Evolutionary conservation across 2,888 invertebrate genomes (phyloP).

Genomic region (Hydrotaea cyrtoneurina): DNA sequence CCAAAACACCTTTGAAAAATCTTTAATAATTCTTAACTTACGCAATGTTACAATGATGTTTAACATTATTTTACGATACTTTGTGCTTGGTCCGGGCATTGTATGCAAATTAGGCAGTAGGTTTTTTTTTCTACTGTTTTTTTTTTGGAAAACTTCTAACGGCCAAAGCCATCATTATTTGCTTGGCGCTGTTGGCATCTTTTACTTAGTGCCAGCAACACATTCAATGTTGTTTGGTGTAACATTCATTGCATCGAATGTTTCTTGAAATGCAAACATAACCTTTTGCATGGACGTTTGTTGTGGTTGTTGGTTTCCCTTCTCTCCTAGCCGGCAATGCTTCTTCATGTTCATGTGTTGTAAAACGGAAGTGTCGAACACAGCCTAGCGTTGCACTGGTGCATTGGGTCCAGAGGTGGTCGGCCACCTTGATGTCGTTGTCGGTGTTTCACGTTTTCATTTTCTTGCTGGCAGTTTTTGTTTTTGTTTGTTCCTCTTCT

Average conservation of each 20-base stretch:
- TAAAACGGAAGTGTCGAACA: conserved; percentile 61
- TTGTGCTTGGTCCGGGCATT: conserved; percentile 4
- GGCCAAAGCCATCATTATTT: conserved; percentile 62
- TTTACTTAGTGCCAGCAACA: background rate
- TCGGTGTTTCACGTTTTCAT: background rate
- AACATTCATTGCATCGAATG: background rate
- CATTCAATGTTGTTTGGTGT: conserved; percentile 24
- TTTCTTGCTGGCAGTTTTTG: conserved; percentile 35
- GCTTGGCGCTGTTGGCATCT: conserved; percentile 14
- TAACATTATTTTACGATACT: conserved; percentile 13
- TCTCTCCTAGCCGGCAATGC: background rate
- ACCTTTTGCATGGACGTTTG: conserved; percentile 66
- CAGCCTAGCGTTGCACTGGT: conserved; percentile 26
- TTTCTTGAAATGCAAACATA: conserved; percentile 43
- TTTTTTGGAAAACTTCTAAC: conserved; percentile 38
- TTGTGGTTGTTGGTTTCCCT: conserved; percentile 11
- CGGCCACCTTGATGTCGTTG: conserved; percentile 49
- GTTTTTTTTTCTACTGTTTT: conserved; percentile 48
- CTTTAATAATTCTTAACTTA: conserved; percentile 44
- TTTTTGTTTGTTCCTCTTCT: conserved; percentile 8
- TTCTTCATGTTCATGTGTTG: conserved; percentile 10
- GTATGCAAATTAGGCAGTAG: conserved; percentile 32
- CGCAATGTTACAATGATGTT: conserved; percentile 38
- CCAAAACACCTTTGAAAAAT: conserved; percentile 25
- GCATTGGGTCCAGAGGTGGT: background rate